A percentile compares a stretch with the other conserved stretches of the same genome.
phyloP scores from a whole-genome alignment of 30 jellyfish, hydroid and myxozoan genomes.

The Catostylus mosaicus region DNA sequence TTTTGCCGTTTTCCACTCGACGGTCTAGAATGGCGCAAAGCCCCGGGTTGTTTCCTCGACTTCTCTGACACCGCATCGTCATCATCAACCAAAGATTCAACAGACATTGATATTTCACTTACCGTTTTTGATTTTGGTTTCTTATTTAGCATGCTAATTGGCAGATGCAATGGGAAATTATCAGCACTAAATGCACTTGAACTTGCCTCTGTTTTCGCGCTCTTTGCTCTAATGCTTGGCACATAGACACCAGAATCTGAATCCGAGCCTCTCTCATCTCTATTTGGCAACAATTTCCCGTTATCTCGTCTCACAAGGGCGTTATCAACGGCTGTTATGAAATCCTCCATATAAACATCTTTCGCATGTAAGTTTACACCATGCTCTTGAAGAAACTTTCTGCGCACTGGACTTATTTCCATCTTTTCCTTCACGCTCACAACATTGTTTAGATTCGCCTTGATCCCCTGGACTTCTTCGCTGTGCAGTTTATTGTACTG shows the following conservation, averaged over 20 bases:
- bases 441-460: slow-evolving; percentile 12
- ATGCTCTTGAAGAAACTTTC: slow-evolving; percentile 61
- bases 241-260: neutral
- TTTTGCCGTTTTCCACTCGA: slow-evolving; percentile 7
- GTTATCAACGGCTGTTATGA: slow-evolving; percentile 63
- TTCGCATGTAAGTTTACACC: slow-evolving; percentile 52
- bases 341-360: slow-evolving; percentile 65
- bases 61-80: neutral
- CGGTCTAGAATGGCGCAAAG: slow-evolving; percentile 9
- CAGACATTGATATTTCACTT: neutral
- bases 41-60: neutral
- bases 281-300: neutral
- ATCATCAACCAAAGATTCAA: slow-evolving; percentile 6
- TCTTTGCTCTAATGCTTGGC: neutral
- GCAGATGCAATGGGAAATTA: slow-evolving; percentile 59
- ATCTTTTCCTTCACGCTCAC: slow-evolving; percentile 41
- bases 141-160: slow-evolving; percentile 21
- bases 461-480: slow-evolving; percentile 50
- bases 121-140: slow-evolving; percentile 1
- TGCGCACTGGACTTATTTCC: slow-evolving; percentile 54
- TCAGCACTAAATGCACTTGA: neutral
- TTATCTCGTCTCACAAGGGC: slow-evolving; percentile 7
- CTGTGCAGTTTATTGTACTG: slow-evolving; percentile 6
- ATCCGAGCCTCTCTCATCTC: neutral
- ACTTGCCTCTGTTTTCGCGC: neutral